phyloP scores from a whole-genome alignment of 2,888 invertebrate species.

The Ecdyonurus torrentis region DNA sequence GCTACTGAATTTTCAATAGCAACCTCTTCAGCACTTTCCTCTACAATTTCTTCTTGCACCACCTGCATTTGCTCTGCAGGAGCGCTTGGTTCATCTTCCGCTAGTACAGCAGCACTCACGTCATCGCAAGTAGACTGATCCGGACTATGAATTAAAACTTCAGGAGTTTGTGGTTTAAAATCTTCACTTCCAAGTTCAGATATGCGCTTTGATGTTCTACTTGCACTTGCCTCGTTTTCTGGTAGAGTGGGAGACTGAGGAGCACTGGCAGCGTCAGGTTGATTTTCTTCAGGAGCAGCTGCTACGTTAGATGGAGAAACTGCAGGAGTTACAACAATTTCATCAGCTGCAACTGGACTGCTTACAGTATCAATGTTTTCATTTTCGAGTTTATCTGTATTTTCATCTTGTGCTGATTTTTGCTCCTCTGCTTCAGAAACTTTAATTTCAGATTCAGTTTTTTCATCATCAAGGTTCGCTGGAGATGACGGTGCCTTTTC shows the following conservation, averaged over 20 bases:
- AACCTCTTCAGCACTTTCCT: too few species aligned
- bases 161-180: not conserved
- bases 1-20: too few species aligned
- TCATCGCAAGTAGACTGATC: constrained; percentile 1
- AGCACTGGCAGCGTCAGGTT: not conserved
- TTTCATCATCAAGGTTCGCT: not conserved
- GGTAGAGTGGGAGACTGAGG: not conserved
- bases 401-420: too few species aligned
- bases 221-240: not conserved
- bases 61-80: not conserved
- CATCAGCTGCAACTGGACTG: not conserved
- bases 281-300: not conserved
- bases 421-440: too few species aligned
- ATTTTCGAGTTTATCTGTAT: too few species aligned
- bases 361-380: not conserved
- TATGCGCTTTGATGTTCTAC: not conserved
- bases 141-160: not conserved
- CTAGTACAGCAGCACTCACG: not conserved
- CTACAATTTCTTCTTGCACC: too few species aligned
- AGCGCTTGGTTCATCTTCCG: not conserved
- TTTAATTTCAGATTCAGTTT: not conserved
- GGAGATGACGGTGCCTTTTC: not conserved
- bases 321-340: not conserved
- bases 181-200: not conserved
- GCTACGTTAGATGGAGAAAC: not conserved